Percentiles rank a stretch among this genome's conserved stretches.
Evolutionary conservation across 2,113 vertebrate species (phyloP).

Genomic region (Spilogale gracilis): DNA sequence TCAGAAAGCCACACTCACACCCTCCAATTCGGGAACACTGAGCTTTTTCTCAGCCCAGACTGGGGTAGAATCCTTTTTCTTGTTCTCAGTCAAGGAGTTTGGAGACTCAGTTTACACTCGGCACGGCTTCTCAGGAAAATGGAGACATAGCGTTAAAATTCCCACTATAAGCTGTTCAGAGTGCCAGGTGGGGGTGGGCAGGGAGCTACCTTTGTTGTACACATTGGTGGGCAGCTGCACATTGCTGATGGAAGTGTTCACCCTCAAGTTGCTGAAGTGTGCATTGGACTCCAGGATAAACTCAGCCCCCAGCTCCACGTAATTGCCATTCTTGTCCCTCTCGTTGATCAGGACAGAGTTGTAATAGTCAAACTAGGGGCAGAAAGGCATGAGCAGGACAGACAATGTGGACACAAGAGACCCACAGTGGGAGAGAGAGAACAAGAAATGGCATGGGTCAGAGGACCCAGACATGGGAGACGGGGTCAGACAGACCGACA

Average conservation of each 20-base stretch:
- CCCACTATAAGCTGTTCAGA: not conserved
- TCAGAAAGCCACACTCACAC: not conserved
- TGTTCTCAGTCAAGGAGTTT: not conserved
- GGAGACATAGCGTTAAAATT: not conserved
- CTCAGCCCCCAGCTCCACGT: conserved; percentile 93
- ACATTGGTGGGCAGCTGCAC: conserved; percentile 98
- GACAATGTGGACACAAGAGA: not conserved
- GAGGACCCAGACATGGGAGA: not conserved
- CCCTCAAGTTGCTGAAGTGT: conserved; percentile 94
- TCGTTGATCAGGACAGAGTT: conserved; percentile 95
- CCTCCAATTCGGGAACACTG: not conserved
- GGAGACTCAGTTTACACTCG: not conserved
- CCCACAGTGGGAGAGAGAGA: not conserved
- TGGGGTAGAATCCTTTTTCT: not conserved
- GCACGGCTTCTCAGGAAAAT: not conserved
- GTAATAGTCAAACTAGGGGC: conserved; percentile 94
- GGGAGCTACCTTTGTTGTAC: conserved; percentile 94
- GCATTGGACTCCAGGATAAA: conserved; percentile 94
- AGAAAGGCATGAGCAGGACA: not conserved
- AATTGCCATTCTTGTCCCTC: conserved; percentile 91
- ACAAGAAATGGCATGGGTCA: not conserved
- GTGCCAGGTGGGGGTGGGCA: rapidly evolving
- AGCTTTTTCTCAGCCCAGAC: not conserved
- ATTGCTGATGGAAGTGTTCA: conserved; percentile 94
- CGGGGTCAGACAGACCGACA: rapidly evolving